A percentile compares a stretch with the other conserved stretches of the same genome.
phyloP scores from a whole-genome alignment of 2,888 invertebrate species.

The Heliconius aoede region DNA sequence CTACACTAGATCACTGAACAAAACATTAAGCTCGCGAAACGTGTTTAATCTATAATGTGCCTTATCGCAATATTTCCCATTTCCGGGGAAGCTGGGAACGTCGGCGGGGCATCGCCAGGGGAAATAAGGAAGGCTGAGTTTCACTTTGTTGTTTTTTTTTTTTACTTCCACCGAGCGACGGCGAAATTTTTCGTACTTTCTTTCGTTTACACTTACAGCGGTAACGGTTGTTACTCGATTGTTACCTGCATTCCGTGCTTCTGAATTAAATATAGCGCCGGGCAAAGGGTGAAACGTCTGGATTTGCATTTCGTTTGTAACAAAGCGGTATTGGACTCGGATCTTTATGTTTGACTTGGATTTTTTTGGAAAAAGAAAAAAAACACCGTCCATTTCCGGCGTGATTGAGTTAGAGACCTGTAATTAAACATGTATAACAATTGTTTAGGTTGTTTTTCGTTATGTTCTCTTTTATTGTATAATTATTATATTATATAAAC shows the following conservation, averaged over 20 bases:
- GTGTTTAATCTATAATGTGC: conserved; percentile 83
- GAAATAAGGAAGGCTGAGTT: conserved; percentile 83
- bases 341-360: conserved; percentile 60
- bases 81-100: conserved; percentile 76
- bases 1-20: conserved; percentile 69
- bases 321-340: conserved; percentile 67
- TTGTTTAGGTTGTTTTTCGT: not conserved
- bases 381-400: conserved; percentile 42
- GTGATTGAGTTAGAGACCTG: not conserved
- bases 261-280: conserved; percentile 79
- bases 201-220: conserved; percentile 82
- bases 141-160: conserved; percentile 80
- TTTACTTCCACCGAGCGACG: conserved; percentile 50
- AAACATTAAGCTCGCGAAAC: conserved; percentile 73
- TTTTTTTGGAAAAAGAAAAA: conserved; percentile 50
- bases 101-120: conserved; percentile 76
- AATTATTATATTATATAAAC: too few species aligned
- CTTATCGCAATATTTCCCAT: conserved; percentile 85
- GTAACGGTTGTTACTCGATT: conserved; percentile 76
- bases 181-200: conserved; percentile 75
- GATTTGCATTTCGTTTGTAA: conserved; percentile 79
- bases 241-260: conserved; percentile 73
- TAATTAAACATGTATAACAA: not conserved
- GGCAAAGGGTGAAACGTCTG: conserved; percentile 80
- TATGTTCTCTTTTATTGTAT: not conserved